phyloP scores from a whole-genome alignment of 1,140 invertebrate genomes.

The Camponotus pennsylvanicus region DNA sequence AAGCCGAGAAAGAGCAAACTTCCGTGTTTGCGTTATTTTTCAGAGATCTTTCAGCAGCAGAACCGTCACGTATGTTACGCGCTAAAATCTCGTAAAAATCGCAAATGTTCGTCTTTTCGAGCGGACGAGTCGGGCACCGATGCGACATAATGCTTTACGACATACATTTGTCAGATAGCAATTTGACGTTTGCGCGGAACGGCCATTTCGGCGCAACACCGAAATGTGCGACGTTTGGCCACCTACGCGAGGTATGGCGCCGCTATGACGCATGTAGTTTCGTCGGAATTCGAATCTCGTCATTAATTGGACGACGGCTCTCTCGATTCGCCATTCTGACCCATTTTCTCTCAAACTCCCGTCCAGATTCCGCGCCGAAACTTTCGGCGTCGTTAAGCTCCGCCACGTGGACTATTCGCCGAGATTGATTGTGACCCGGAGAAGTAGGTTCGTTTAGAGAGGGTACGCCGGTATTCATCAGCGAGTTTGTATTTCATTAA shows the following conservation, averaged over 20 bases:
- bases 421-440: constrained; percentile 50
- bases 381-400: constrained; percentile 38
- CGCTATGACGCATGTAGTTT: not conserved
- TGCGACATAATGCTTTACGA: not conserved
- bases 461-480: constrained; percentile 23
- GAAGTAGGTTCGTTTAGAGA: constrained; percentile 34
- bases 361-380: constrained; percentile 18
- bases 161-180: not conserved
- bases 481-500: constrained; percentile 50
- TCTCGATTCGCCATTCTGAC: constrained; percentile 38
- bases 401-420: not conserved
- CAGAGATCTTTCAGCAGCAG: too few species aligned
- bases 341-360: constrained; percentile 54
- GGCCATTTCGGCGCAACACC: not conserved
- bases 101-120: not conserved
- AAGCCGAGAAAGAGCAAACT: too few species aligned
- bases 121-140: not conserved
- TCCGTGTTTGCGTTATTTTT: too few species aligned
- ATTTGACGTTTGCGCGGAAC: constrained; percentile 38
- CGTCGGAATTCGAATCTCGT: constrained; percentile 61
- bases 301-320: constrained; percentile 67
- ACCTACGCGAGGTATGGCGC: constrained; percentile 3
- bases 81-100: not conserved
- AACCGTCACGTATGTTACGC: too few species aligned
- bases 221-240: constrained; percentile 12